Conservation (phyloP, 2,888 invertebrate genomes). For the Itoplectis maculator region DNA sequence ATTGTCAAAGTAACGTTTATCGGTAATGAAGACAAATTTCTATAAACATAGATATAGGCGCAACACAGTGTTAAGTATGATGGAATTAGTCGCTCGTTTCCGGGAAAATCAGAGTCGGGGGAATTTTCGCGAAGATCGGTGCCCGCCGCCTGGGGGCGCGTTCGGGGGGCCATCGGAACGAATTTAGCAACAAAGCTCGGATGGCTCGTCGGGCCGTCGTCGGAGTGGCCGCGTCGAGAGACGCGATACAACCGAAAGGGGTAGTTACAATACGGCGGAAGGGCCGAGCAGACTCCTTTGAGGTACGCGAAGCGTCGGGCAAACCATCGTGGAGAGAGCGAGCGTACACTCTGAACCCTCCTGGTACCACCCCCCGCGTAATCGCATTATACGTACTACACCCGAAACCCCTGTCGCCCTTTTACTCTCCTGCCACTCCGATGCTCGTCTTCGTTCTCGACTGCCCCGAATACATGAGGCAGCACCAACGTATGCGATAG, state of each 20-base stretch:
- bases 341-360: constrained; percentile 24
- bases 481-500: background rate
- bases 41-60: no score
- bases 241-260: constrained; percentile 5
- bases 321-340: constrained; percentile 47
- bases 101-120: background rate
- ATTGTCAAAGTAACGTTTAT: no score
- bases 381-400: constrained; percentile 24
- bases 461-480: background rate
- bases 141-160: background rate
- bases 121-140: background rate
- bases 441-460: constrained; percentile 15
- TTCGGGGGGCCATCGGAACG: background rate
- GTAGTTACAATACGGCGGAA: constrained; percentile 20
- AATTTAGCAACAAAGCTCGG: constrained; percentile 25
- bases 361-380: constrained; percentile 14
- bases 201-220: constrained; percentile 1
- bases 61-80: no score
- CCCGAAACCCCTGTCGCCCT: constrained; percentile 14
- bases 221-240: background rate
- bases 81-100: background rate
- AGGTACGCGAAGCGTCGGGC: constrained; percentile 50
- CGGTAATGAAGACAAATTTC: no score
- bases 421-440: background rate
- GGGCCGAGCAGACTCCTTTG: constrained; percentile 41